phyloP scores from a whole-genome alignment of 2,113 vertebrate genomes.

The Pelecanoides urinatrix region DNA sequence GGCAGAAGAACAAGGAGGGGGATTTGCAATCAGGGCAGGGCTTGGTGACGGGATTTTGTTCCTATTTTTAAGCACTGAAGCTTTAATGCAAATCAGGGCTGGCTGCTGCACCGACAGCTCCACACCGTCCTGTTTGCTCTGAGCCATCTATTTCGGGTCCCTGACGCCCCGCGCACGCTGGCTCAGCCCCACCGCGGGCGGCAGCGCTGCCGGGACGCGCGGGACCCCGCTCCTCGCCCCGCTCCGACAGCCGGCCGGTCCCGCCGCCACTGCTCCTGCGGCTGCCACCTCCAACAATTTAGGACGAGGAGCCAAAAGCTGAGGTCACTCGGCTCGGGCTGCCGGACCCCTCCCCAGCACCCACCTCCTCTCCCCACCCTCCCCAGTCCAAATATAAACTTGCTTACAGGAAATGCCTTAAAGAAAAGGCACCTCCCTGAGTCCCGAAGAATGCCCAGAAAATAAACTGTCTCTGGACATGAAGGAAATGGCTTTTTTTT shows the following conservation, averaged over 20 bases:
- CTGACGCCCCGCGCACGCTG: rapidly evolving
- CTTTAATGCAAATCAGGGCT: not conserved
- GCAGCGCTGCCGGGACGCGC: rapidly evolving
- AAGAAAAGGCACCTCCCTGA: slow-evolving; percentile 70
- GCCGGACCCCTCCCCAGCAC: not conserved
- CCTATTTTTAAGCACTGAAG: not conserved
- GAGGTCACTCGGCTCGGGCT: not conserved
- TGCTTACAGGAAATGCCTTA: slow-evolving; percentile 75
- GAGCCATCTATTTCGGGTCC: not conserved
- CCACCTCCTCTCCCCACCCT: slow-evolving; percentile 36
- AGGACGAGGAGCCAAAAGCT: slow-evolving; percentile 18
- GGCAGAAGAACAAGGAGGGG: no score
- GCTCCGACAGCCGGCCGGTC: rapidly evolving
- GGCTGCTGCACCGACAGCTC: not conserved
- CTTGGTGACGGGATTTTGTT: not conserved
- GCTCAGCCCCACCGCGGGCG: not conserved
- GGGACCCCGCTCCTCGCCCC: not conserved
- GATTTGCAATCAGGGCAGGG: not conserved
- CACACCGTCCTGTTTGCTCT: not conserved
- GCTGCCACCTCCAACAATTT: not conserved
- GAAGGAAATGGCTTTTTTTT: slow-evolving; percentile 60
- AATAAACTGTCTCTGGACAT: slow-evolving; percentile 68
- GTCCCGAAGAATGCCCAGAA: slow-evolving; percentile 63
- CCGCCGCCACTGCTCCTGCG: rapidly evolving
- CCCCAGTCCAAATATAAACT: slow-evolving; percentile 74